Conservation (phyloP, 2,797 vertebrate genomes). For the Brachymystax lenok region DNA sequence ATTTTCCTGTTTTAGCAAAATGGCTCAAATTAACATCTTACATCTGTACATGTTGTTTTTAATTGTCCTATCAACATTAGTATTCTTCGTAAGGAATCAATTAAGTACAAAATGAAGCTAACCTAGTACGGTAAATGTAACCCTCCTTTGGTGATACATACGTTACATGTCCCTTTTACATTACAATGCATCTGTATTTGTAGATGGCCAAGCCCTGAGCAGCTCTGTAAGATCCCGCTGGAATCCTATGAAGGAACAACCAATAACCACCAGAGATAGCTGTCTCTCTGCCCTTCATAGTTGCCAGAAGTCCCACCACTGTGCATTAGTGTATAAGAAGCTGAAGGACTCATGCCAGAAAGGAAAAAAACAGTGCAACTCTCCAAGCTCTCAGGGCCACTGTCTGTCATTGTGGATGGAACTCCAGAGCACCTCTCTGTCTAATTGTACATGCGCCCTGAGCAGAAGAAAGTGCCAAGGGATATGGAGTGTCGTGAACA, state of each 20-base stretch:
- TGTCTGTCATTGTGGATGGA: slow-evolving; percentile 56
- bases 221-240: background rate
- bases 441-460: slow-evolving; percentile 16
- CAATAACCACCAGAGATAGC: background rate
- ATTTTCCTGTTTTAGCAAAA: too few relatives aligned
- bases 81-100: background rate
- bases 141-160: too few relatives aligned
- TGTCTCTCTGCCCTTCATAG: slow-evolving; percentile 44
- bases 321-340: slow-evolving; percentile 42
- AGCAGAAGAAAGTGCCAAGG: background rate
- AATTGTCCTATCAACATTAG: background rate
- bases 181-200: background rate
- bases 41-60: too few relatives aligned
- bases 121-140: too few relatives aligned
- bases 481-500: background rate
- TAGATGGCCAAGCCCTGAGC: background rate
- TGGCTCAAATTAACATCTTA: too few relatives aligned
- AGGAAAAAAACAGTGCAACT: background rate
- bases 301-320: slow-evolving; percentile 58
- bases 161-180: background rate
- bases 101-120: too few relatives aligned
- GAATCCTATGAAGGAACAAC: background rate
- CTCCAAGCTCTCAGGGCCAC: background rate
- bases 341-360: slow-evolving; percentile 62
- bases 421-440: slow-evolving; percentile 47